These are phyloP conservation scores for Squalus acanthias DNA, from an alignment of 2,797 vertebrate genomes.

Conservation along the genomic window DNA sequence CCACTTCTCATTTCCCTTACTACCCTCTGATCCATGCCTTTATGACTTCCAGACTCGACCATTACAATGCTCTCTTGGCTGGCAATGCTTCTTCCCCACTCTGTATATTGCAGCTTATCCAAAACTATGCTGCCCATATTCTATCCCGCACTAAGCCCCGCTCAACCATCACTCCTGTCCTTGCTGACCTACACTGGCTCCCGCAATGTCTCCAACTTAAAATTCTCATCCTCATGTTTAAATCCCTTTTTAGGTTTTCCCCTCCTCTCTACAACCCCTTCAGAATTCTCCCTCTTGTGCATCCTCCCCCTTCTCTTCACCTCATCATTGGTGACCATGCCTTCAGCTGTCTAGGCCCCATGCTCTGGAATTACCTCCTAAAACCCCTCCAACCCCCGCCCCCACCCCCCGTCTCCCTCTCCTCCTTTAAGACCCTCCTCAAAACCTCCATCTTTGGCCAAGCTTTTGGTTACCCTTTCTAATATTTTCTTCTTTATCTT, in stretches of 20 bases:
- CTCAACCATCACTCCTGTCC: neutral
- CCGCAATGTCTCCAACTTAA: neutral
- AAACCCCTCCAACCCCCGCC: too few relatives aligned
- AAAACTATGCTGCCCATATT: neutral
- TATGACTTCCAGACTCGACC: neutral
- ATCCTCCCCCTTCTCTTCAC: neutral
- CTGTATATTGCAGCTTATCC: neutral
- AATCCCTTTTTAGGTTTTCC: neutral
- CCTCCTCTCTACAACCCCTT: neutral
- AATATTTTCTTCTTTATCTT: neutral
- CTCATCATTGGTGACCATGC: neutral
- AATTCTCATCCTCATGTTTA: neutral
- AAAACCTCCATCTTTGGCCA: neutral
- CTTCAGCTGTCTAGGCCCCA: neutral
- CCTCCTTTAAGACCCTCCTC: neutral
- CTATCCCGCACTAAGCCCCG: neutral
- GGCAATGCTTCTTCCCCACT: neutral
- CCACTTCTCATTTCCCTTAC: neutral
- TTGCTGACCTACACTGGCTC: neutral
- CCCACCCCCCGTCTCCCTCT: neutral
- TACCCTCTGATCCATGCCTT: neutral
- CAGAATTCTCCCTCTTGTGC: neutral
- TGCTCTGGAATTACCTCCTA: too few relatives aligned
- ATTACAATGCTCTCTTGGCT: neutral
- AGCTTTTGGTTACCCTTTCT: too few relatives aligned